phyloP scores from a whole-genome alignment of 2,113 vertebrate species.

The Psilopsiagon aymara region DNA sequence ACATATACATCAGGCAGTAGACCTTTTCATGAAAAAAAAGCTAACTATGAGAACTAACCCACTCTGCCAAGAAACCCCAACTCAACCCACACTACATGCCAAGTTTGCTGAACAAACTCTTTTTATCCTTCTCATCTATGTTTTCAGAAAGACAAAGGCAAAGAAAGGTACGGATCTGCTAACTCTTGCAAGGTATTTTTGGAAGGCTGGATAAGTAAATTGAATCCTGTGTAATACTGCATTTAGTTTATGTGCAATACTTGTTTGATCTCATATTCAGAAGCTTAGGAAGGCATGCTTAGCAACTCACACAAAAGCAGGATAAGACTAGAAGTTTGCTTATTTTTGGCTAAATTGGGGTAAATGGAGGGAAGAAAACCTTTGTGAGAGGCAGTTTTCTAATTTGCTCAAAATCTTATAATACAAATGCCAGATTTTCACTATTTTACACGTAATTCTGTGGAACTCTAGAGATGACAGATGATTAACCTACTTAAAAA shows the following conservation, averaged over 20 bases:
- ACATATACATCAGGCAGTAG: neutral
- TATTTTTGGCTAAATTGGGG: neutral
- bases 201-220: neutral
- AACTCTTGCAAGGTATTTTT: neutral
- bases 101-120: neutral
- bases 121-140: neutral
- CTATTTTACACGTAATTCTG: neutral
- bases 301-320: neutral
- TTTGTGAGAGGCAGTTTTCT: neutral
- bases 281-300: neutral
- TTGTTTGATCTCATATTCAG: neutral
- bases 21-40: neutral
- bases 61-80: neutral
- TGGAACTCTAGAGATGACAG: neutral
- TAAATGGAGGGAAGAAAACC: neutral
- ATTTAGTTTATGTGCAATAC: neutral
- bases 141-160: neutral
- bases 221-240: accelerated
- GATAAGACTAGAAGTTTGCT: neutral
- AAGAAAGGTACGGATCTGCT: neutral
- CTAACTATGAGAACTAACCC: neutral
- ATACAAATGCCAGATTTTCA: neutral
- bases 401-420: neutral
- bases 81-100: neutral
- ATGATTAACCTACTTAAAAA: neutral